Evolutionary conservation across 2,888 invertebrate species (phyloP).

Genomic region (Drosophila lacicola): DNA sequence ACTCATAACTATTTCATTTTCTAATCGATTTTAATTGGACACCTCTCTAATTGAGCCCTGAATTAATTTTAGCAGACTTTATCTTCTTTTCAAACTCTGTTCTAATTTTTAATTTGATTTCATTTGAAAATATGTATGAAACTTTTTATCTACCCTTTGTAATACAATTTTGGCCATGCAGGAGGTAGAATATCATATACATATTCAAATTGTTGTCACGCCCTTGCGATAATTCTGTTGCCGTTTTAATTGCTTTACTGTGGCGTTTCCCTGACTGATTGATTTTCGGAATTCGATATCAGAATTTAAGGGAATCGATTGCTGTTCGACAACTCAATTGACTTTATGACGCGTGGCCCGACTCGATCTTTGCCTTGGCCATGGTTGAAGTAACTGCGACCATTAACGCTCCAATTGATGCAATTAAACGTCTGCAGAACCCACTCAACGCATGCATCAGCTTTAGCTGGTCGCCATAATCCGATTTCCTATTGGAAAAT

Average conservation of each 20-base stretch:
- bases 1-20: no score
- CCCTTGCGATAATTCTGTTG: background rate
- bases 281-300: constrained; percentile 2
- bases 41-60: no score
- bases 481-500: constrained; percentile 22
- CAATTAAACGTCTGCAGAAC: constrained; percentile 44
- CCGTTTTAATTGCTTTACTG: background rate
- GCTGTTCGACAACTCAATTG: constrained; percentile 38
- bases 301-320: constrained; percentile 1
- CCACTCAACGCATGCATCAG: constrained; percentile 3
- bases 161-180: background rate
- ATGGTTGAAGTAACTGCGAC: no score
- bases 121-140: no score
- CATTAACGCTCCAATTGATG: constrained; percentile 74
- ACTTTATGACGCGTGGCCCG: constrained; percentile 29
- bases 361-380: background rate
- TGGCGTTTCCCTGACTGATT: background rate
- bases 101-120: no score
- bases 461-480: constrained; percentile 23
- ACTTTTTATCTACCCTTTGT: background rate
- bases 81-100: no score
- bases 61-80: no score
- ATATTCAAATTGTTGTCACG: background rate
- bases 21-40: no score
- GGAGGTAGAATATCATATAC: no score